Base-by-base conservation (phyloP, 2,888 invertebrate genomes). In the Heteropelma amictum region DNA sequence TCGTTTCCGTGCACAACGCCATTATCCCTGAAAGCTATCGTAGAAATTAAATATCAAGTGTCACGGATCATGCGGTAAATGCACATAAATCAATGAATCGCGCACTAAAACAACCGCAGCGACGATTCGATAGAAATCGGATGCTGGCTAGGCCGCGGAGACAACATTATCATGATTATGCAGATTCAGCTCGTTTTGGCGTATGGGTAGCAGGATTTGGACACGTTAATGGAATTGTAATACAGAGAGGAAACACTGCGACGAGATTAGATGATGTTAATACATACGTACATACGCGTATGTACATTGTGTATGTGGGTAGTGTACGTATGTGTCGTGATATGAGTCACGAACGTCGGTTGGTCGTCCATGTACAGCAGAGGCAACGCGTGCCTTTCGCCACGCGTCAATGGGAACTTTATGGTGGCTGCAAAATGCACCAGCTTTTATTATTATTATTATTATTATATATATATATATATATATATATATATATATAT, bases 191-290 rank as follows among this genome's bases (percentile, higher is more conserved):
- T 12, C 8, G 19, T 23, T 3, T 12, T 17, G 45, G n/a, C 38
- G 40, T 58, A 64, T 58, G 53, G 45, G 45, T 58, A 23, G 56
- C 28, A 47, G 60, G 17, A 53, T 51, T 56, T 42, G 21, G 38
- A 35, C 76, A 51, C 77, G 76, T 80, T 84, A 85, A 85, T 85
- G 84, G 82, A 83, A 84, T 83, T 82, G 84, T 85, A 85, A 86
- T 85, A 85, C 81, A 79, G 76, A 77, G 65, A 49, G 51, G 60
- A 73, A 79, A 78, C n/a, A 80, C 72, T 79, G 80, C 80, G 45
- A 79, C 80, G 80, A 42, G 45, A 65, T 65, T 65, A 65, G 17
- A 45, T 60, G 5, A 26, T 53, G n/a, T n/a, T 2, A 1, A 17
- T n/a, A 30, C 33, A 30, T 53, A 30, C 19, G 3, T 30, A 8